Conservation (phyloP, 2,888 invertebrate species). For the Drosophila monieri region DNA sequence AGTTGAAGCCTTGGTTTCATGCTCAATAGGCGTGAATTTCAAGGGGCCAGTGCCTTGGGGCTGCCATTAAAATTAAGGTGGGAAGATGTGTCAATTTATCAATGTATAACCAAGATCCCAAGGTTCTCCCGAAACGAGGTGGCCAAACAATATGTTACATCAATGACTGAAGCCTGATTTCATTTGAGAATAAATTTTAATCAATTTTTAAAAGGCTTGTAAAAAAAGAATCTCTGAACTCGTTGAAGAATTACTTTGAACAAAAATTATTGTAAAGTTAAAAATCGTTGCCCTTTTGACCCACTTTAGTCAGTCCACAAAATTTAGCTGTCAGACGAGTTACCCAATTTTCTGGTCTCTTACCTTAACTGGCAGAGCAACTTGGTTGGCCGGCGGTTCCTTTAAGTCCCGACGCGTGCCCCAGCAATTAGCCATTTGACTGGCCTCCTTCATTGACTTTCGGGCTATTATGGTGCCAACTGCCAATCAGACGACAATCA, state of each 20-base stretch:
- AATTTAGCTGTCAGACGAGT: conserved; percentile 36
- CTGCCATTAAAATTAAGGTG: conserved; percentile 30
- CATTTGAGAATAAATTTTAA: background rate
- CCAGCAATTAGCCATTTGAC: conserved; percentile 56
- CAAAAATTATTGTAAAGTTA: background rate
- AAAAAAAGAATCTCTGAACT: too few species aligned
- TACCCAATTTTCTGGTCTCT: conserved; percentile 43
- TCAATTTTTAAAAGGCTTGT: too few species aligned
- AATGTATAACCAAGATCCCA: background rate
- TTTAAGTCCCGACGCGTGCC: conserved; percentile 61
- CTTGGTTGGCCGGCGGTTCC: conserved; percentile 21
- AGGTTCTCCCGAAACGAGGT: background rate
- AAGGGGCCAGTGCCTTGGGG: conserved; percentile 3
- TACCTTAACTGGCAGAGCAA: conserved; percentile 23
- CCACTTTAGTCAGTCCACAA: conserved; percentile 44
- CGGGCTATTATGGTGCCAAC: conserved; percentile 36
- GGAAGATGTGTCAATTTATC: conserved; percentile 8
- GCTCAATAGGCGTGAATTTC: conserved; percentile 17
- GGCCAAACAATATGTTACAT: background rate
- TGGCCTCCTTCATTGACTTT: conserved; percentile 2
- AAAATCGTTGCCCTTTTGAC: conserved; percentile 58
- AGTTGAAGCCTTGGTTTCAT: conserved; percentile 31
- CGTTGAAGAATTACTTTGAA: too few species aligned
- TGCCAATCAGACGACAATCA: conserved; percentile 69
- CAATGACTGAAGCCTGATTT: background rate